Base-by-base conservation (phyloP, 2,888 invertebrate genomes). In the Drosophila trichaetosa region DNA sequence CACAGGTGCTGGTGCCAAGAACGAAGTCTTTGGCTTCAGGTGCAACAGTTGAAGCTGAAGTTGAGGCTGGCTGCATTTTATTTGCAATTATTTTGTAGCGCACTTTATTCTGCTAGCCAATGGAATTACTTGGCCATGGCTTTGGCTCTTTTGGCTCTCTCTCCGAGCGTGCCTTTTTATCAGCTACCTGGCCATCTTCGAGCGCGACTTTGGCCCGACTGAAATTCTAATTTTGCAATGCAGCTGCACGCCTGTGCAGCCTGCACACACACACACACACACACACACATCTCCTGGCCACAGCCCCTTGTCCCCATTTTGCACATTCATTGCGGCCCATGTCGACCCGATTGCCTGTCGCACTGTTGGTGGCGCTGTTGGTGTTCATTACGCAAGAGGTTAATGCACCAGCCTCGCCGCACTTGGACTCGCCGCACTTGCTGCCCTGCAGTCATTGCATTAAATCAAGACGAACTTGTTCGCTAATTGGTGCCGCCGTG, bases 1-100 rank as follows among this genome's bases (percentile, higher is more conserved):
- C 89, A 91, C 89, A 89, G 91, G 91, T 89, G 89, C 87, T 74
- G 81, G 56, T 56, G 71, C 78, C 79, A 54, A 63, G 68, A 67
- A 40, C 69, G 57, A 69, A 38, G 53, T 36, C 49, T 71, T n/a
- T 60, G 57, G 74, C 74, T 76, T 77, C 84, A 82, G 84, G 75
- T 80, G 82, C 80, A 71, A 73, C 24, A 24, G 54, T 36, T 54
- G 54, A 21, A 49, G 59, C 60, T 63, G 62, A 53, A 56, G 21
- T 3, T 13, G 11, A 21, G 18, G 83, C 73, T 72, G 76, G 60
- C 83, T 90, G 85, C 90, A 89, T 90, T 90, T 89, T 90, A 89
- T 88, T 88, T 75, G 90, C 90, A 91, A 90, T 91, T 91, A 91
- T 91, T 91, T 89, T 86, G 90, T 91, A 82, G 90, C 90, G 87